Percentiles rank a stretch among this genome's conserved stretches.
phyloP scores from a whole-genome alignment of 2,797 vertebrate species.

The Onychomys arenicola region DNA sequence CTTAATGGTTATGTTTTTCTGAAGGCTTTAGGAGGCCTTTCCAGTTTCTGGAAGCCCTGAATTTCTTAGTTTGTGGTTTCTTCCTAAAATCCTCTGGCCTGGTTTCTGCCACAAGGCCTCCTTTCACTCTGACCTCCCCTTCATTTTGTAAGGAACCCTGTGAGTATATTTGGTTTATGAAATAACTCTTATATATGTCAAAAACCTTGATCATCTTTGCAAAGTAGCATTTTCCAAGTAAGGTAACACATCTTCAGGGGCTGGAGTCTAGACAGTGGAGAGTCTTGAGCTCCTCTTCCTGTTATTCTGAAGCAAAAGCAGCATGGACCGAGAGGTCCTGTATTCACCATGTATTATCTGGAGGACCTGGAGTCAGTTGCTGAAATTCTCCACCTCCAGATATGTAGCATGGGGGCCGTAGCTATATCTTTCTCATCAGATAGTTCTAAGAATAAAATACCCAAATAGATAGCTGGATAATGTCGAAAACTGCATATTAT shows the following conservation, averaged over 20 bases:
- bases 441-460: not conserved
- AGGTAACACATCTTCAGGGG: not conserved
- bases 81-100: not conserved
- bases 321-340: no score
- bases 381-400: not conserved
- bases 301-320: not conserved
- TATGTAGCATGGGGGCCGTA: not conserved
- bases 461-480: not conserved
- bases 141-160: not conserved
- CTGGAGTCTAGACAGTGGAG: not conserved
- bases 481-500: not conserved
- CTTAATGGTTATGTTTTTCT: not conserved
- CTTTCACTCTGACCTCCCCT: not conserved
- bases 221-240: not conserved
- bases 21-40: not conserved
- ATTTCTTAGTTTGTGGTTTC: not conserved
- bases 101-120: not conserved
- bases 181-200: not conserved
- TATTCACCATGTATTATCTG: no score
- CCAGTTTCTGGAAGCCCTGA: not conserved
- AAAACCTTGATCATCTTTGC: not conserved
- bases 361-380: no score
- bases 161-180: not conserved
- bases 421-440: not conserved
- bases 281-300: not conserved